These are phyloP conservation scores for sheep (Ovis aries) DNA, from an alignment of 2,113 vertebrate species.

Conservation along the genomic window DNA sequence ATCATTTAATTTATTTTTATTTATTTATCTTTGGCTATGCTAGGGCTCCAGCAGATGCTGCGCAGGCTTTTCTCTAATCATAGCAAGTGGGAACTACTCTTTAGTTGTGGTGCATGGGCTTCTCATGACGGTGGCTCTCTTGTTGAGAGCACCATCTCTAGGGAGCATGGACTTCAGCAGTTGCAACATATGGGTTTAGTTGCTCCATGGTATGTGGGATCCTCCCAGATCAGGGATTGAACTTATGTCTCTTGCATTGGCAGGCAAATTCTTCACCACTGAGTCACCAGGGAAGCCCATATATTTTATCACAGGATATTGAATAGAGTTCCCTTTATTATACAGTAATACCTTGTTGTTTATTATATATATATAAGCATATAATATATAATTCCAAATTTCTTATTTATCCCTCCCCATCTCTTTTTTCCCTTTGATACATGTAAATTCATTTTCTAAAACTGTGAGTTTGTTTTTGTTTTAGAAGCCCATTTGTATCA, in stretches of 20 bases:
- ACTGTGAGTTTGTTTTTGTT: not conserved
- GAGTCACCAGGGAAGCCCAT: not conserved
- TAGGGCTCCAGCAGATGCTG: not conserved
- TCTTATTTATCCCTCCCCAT: not conserved
- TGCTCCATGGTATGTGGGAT: not conserved
- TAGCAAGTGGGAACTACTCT: too few species aligned
- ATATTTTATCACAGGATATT: not conserved
- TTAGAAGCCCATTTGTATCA: not conserved
- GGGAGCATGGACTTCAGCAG: fast-evolving
- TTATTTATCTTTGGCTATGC: not conserved
- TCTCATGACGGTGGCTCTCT: not conserved
- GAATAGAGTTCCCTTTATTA: not conserved
- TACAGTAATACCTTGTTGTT: not conserved
- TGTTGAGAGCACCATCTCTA: not conserved
- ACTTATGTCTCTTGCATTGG: not conserved
- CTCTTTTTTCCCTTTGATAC: not conserved
- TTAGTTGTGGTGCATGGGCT: not conserved
- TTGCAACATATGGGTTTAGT: not conserved
- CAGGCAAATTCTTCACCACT: not conserved
- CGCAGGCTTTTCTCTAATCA: not conserved
- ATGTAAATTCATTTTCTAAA: not conserved
- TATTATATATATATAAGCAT: not conserved
- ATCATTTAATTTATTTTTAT: not conserved
- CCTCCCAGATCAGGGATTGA: not conserved
- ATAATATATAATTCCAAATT: not conserved